Conservation (phyloP, 2,888 invertebrate species). For the Agriopis aurantiaria region DNA sequence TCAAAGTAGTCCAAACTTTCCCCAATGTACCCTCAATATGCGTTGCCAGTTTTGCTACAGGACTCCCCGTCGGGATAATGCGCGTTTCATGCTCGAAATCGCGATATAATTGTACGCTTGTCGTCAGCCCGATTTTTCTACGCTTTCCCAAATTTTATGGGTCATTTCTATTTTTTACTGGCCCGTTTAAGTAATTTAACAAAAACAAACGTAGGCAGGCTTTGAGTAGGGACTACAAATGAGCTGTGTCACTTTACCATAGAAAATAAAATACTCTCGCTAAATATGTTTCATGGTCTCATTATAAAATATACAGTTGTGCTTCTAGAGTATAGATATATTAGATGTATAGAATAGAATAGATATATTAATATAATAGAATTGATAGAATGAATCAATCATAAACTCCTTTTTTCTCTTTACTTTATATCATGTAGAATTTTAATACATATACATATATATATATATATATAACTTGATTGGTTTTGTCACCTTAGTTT, state of each 20-base stretch:
- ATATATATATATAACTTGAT: too few relatives aligned
- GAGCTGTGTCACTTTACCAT: background rate
- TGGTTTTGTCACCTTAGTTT: too few relatives aligned
- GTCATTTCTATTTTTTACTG: slow-evolving; percentile 24
- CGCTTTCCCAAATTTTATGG: slow-evolving; percentile 32
- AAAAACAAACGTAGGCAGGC: background rate
- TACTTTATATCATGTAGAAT: too few relatives aligned
- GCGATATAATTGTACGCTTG: slow-evolving; percentile 41
- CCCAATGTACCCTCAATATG: slow-evolving; percentile 14
- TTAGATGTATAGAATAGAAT: too few relatives aligned
- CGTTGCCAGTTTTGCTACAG: slow-evolving; percentile 21
- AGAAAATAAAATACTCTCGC: too few relatives aligned
- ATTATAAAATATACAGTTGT: too few relatives aligned
- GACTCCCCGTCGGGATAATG: slow-evolving; percentile 41
- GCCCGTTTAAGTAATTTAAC: slow-evolving; percentile 8
- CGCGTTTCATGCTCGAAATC: slow-evolving; percentile 44
- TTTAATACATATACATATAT: too few relatives aligned
- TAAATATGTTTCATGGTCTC: too few relatives aligned
- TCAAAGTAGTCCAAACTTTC: background rate
- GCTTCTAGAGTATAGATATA: too few relatives aligned
- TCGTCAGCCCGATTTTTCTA: slow-evolving; percentile 36
- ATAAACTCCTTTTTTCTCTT: too few relatives aligned
- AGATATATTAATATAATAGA: too few relatives aligned
- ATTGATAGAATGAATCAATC: too few relatives aligned
- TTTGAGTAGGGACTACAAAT: background rate